Base-by-base conservation (phyloP, 2,888 invertebrate species). In the Tuta absoluta region DNA sequence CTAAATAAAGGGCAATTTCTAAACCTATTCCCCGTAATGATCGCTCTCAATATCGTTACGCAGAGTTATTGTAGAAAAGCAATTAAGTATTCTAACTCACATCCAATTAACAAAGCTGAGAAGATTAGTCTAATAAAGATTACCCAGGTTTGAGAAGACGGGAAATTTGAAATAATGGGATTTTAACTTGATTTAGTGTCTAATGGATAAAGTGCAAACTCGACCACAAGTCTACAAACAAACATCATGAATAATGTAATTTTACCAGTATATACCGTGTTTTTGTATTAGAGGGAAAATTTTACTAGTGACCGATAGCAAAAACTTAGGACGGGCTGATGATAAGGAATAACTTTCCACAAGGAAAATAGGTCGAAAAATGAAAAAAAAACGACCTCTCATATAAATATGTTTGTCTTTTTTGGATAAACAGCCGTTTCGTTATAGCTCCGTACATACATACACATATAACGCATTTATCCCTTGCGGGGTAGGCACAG, bases 21-120 rank as follows among this genome's bases (percentile, higher is more conserved):
- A 45, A 45, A 5, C n/a, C 17, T 45, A 45, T 17, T 45, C 17
- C 17, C 0, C n/a, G 1, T 17, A 17, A 45, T 45, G 10, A 45
- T 0, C 45, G 45, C 17, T 45, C 45, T 45, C 45, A 45, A 45
- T n/a, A 45, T 69, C 67, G 65, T 67, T 51, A 63, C 51, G 66
- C 45, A 45, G 45, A 45, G 17, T 17, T 45, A 45, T 45, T 45
- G 45, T 45, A 45, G 45, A 1, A 45, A 45, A 45, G 45, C 45
- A 49, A 21, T 23, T 49, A 49, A 21, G 11, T 49, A 49, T 19
- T 21, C 49, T 23, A 49, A 49, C 49, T 49, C 49, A 49, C 49
- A 49, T 49, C 49, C 49, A 49, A 49, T 49, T 49, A 49, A 49
- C 49, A 53, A 53, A 53, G 51, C 23, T 23, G 51, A 11, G 14